These are phyloP conservation scores for Heloderma charlesbogerti DNA, from an alignment of 2,113 vertebrate genomes.

Conservation along the genomic window DNA sequence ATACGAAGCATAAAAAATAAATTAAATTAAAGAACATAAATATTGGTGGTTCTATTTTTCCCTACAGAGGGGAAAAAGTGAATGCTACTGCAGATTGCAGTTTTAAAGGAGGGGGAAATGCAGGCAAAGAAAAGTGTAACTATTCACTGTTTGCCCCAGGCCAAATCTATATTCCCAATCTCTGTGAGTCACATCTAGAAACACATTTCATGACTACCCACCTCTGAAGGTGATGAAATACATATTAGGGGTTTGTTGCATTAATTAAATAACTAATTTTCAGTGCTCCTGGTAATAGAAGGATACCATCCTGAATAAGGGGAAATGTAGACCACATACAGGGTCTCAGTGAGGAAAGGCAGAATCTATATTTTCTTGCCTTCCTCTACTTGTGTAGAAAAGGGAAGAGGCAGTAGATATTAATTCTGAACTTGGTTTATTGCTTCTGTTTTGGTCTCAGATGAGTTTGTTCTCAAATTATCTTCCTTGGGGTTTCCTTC, in stretches of 20 bases:
- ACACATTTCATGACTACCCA: background rate
- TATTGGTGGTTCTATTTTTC: background rate
- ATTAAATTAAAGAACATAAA: background rate
- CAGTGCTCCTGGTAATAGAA: too few species aligned
- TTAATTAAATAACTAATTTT: too few species aligned
- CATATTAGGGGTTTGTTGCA: background rate
- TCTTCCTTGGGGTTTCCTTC: conserved; percentile 9
- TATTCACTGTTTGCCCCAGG: background rate
- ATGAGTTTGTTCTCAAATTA: conserved; percentile 21
- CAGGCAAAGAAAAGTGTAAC: background rate
- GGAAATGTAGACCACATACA: too few species aligned
- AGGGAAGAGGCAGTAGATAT: background rate
- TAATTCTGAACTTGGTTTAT: background rate
- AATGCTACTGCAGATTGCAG: background rate
- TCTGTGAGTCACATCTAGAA: background rate
- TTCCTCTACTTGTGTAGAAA: background rate
- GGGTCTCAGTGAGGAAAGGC: background rate
- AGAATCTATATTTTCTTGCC: too few species aligned
- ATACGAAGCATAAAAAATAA: background rate
- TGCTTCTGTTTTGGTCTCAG: background rate
- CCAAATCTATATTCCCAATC: background rate
- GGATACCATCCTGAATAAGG: too few species aligned
- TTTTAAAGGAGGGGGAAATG: background rate
- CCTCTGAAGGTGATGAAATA: background rate
- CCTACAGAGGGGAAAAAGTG: background rate